Evolutionary conservation across 1,140 invertebrate species (phyloP).

Genomic region (Neomicropteryx cornuta): DNA sequence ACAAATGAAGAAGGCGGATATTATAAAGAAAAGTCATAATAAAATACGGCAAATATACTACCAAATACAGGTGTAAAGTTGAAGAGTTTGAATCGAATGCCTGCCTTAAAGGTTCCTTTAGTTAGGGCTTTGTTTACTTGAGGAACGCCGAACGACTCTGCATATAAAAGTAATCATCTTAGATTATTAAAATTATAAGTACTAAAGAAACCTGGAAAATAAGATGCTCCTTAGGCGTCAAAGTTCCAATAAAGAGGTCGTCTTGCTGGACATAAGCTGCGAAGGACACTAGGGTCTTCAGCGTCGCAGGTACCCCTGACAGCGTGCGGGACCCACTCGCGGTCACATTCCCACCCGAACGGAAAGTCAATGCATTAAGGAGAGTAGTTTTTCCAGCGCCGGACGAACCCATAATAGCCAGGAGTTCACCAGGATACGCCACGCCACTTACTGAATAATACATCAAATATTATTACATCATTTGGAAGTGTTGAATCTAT

Average conservation of each 20-base stretch:
- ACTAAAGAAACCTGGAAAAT: slow-evolving; percentile 58
- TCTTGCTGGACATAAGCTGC: slow-evolving; percentile 95
- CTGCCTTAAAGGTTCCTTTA: no score
- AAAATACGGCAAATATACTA: no score
- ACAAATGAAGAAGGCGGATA: no score
- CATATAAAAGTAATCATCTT: no score
- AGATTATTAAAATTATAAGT: slow-evolving; percentile 2
- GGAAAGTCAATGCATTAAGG: slow-evolving; percentile 80
- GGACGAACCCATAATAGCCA: slow-evolving; percentile 89
- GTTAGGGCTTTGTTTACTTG: no score
- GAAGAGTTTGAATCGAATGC: no score
- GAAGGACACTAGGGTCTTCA: slow-evolving; percentile 57
- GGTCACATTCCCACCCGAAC: slow-evolving; percentile 52
- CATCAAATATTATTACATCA: no score
- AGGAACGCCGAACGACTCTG: no score
- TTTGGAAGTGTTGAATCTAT: neutral
- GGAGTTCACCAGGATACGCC: slow-evolving; percentile 77
- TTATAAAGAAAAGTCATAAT: no score
- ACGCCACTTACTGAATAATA: slow-evolving; percentile 68
- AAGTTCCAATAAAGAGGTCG: slow-evolving; percentile 84
- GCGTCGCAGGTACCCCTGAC: slow-evolving; percentile 57
- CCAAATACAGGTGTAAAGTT: no score
- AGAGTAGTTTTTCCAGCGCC: slow-evolving; percentile 95
- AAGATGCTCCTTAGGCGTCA: slow-evolving; percentile 87
- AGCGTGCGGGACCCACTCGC: slow-evolving; percentile 59